phyloP scores from a whole-genome alignment of 2,113 vertebrate species.

The Gracilinanus agilis region DNA sequence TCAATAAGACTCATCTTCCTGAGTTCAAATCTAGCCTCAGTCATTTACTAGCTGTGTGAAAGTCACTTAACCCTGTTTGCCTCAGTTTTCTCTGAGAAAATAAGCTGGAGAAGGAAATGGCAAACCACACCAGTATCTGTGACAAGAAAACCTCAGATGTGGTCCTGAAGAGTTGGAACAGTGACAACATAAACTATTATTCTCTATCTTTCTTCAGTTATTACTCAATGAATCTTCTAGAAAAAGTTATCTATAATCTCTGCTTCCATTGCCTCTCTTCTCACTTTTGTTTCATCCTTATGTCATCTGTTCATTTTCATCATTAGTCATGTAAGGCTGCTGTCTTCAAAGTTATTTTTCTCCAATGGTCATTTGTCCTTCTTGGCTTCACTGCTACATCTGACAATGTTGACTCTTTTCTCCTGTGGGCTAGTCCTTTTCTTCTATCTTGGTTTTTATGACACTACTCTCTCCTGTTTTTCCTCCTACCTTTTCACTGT shows the following conservation, averaged over 20 bases:
- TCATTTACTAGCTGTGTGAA: too few relatives aligned
- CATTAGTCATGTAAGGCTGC: not conserved
- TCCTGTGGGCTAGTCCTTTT: not conserved
- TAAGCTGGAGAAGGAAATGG: too few relatives aligned
- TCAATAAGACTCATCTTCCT: too few relatives aligned
- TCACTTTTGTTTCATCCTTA: not conserved
- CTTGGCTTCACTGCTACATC: too few relatives aligned
- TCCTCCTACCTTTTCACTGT: not conserved
- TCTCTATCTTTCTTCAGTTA: not conserved
- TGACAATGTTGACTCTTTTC: not conserved
- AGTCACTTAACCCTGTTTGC: too few relatives aligned
- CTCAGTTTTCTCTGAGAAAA: too few relatives aligned
- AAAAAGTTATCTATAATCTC: not conserved
- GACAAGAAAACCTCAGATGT: too few relatives aligned
- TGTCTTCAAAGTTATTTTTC: not conserved
- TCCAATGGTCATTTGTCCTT: not conserved
- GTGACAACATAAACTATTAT: too few relatives aligned
- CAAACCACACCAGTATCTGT: too few relatives aligned
- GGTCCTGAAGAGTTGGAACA: too few relatives aligned
- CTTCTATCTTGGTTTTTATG: not conserved
- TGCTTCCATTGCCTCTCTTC: not conserved
- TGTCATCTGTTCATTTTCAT: not conserved
- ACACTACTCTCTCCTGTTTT: too few relatives aligned
- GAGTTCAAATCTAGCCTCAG: too few relatives aligned
- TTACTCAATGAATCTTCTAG: not conserved